A percentile compares a stretch with the other conserved stretches of the same genome.
Conservation (phyloP, 2,888 invertebrate species). For the Sphaerophoria rueppellii region DNA sequence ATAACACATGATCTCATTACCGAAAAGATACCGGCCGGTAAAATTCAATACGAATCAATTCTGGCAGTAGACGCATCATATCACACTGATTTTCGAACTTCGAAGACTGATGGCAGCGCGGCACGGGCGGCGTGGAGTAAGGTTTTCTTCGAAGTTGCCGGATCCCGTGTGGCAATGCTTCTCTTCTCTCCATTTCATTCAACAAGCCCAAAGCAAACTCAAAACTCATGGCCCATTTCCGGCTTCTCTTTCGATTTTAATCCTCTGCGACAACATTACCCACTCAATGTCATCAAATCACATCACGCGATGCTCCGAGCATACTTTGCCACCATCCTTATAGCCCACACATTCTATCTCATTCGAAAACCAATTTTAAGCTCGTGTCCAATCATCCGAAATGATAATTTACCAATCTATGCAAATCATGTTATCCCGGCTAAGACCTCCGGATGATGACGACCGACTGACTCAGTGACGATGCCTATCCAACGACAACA, state of each 20-base stretch:
- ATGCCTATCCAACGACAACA: slow-evolving; percentile 31
- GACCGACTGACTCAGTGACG: slow-evolving; percentile 4
- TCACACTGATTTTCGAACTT: no score
- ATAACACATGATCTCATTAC: no score
- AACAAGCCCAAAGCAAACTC: not conserved
- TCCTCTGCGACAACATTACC: slow-evolving; percentile 55
- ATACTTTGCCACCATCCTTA: not conserved
- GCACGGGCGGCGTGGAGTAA: no score
- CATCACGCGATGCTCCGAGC: slow-evolving; percentile 31
- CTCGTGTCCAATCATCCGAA: slow-evolving; percentile 53
- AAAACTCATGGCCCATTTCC: slow-evolving; percentile 10
- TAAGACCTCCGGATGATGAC: slow-evolving; percentile 14
- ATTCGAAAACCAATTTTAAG: slow-evolving; percentile 70
- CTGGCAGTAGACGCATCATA: no score
- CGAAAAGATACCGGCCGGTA: no score
- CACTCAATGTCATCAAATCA: slow-evolving; percentile 45
- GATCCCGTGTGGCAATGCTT: no score
- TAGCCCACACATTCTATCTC: not conserved
- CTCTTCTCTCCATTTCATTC: no score
- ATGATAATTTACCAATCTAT: slow-evolving; percentile 66
- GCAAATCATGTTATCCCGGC: slow-evolving; percentile 70
- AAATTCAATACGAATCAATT: no score
- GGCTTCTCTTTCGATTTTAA: slow-evolving; percentile 11
- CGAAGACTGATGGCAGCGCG: no score
- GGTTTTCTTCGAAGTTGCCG: no score